Evolutionary conservation across 1,140 invertebrate genomes (phyloP).

Genomic region (Drosophila parvula): DNA sequence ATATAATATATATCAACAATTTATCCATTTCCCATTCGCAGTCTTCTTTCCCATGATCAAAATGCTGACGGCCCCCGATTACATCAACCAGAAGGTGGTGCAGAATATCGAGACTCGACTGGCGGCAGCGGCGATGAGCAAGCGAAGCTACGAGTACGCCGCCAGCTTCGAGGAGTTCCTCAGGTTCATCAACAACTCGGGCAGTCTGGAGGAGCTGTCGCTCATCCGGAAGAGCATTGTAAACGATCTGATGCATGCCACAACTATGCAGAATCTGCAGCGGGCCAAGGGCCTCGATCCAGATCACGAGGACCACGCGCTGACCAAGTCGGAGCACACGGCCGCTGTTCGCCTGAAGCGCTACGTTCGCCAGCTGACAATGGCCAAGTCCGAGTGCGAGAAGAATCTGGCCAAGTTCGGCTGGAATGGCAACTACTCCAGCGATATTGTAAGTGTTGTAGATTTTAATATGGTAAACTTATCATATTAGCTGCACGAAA

Average conservation of each 20-base stretch:
- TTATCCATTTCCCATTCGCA: slow-evolving; percentile 71
- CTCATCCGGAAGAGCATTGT: slow-evolving; percentile 93
- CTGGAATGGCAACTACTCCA: slow-evolving; percentile 91
- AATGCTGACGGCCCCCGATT: slow-evolving; percentile 94
- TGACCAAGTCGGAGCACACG: slow-evolving; percentile 88
- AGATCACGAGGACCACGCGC: slow-evolving; percentile 87
- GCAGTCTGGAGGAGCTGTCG: slow-evolving; percentile 92
- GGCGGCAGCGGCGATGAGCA: slow-evolving; percentile 90
- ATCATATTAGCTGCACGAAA: neutral
- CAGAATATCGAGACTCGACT: slow-evolving; percentile 92
- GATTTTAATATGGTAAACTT: neutral
- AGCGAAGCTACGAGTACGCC: slow-evolving; percentile 93
- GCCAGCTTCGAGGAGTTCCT: slow-evolving; percentile 96
- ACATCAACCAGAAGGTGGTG: slow-evolving; percentile 94
- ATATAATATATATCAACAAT: neutral
- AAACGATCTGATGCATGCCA: slow-evolving; percentile 96
- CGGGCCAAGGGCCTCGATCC: slow-evolving; percentile 90
- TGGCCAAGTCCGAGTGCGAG: slow-evolving; percentile 93
- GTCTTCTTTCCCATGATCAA: slow-evolving; percentile 93
- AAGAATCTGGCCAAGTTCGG: slow-evolving; percentile 90
- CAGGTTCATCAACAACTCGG: slow-evolving; percentile 91
- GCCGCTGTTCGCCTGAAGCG: slow-evolving; percentile 89
- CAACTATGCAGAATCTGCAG: slow-evolving; percentile 94
- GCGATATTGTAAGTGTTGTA: slow-evolving; percentile 56
- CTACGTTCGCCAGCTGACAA: slow-evolving; percentile 92